Evolutionary conservation across 1,140 invertebrate genomes (phyloP).

Genomic region (Drosophila tropicalis): DNA sequence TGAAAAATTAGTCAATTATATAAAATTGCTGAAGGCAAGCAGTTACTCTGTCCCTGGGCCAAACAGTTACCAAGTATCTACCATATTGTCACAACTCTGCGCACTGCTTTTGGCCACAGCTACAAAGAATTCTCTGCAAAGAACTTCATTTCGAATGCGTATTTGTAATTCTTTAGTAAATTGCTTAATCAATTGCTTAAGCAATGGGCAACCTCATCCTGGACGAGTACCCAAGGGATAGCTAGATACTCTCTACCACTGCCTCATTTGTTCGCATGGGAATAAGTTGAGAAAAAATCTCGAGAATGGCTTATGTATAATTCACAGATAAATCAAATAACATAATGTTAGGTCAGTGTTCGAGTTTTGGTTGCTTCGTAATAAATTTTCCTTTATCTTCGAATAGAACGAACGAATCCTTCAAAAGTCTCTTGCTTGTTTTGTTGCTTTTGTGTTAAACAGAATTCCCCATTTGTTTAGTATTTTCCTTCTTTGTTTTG

Average conservation of each 20-base stretch:
- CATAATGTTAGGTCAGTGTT: background rate
- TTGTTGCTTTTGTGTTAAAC: slow-evolving; percentile 15
- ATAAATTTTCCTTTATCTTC: background rate
- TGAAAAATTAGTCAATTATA: too few species aligned
- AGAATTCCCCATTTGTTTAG: slow-evolving; percentile 50
- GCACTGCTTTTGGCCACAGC: slow-evolving; percentile 30
- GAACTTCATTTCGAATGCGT: slow-evolving; percentile 56
- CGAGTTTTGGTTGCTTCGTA: background rate
- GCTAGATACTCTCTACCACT: background rate
- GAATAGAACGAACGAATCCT: slow-evolving; percentile 8
- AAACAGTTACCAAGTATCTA: background rate
- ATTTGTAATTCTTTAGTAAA: slow-evolving; percentile 56
- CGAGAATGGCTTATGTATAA: background rate
- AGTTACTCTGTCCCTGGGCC: too few species aligned
- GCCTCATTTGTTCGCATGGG: background rate
- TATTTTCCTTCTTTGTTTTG: slow-evolving; percentile 43
- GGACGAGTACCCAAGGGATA: slow-evolving; percentile 34
- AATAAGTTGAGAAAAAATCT: background rate
- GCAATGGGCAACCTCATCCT: slow-evolving; percentile 40
- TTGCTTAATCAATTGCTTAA: slow-evolving; percentile 54
- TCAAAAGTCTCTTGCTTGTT: slow-evolving; percentile 19
- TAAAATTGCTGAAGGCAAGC: too few species aligned
- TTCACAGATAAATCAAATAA: background rate
- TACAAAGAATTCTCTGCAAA: slow-evolving; percentile 36
- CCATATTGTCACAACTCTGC: slow-evolving; percentile 10